Base-by-base conservation (phyloP, 2,113 vertebrate species). In the Penelope pileata region DNA sequence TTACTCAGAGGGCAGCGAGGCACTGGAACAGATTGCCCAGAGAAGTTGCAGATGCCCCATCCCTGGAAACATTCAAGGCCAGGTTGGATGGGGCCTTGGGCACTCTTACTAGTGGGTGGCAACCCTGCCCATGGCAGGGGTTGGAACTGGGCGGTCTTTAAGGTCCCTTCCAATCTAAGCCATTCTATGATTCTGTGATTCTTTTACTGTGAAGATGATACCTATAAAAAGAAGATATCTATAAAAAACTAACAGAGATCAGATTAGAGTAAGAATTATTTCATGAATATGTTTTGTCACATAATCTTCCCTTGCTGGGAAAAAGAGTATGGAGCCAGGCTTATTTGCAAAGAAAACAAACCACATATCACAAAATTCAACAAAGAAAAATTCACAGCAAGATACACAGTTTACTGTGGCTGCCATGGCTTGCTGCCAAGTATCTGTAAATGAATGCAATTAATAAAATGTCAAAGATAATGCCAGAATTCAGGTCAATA, bases 251-350 rank as follows among this genome's bases (percentile, higher is more conserved):
- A 54, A 56, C 5, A 16, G 22, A 56, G 15, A 48, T 34, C 32
- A 48, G 17, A 27, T 68, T 76, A 32, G 11, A 75, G 67, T 54
- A 59, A 75, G 29, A 76, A 76, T 42, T 8, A 59, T 15, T 86
- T 83, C 40, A 62, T 51, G 75, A 62, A 82, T 0, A 0, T 78
- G 54, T 75, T 79, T 85, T 43, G 38, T 68, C 32, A 79, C 7
- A 3, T 15, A 73, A 40, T 18, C 80, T 86, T 48, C 48, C 62
- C 34, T 53, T 45, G 10, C 19, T 0, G 2, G 0, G 30, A 32
- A 22, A 16, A 32, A 36, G 30, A 29, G 8, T 8, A 62, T 22
- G 19, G 80, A 87, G 32, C 14, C 22, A 70, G 29, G 15, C 17
- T 13, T 29, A 34, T 32, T 36, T 54, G 50, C 60, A 78, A 76